Evolutionary conservation across 2,797 vertebrate species (phyloP).

Genomic region (Sternotherus odoratus): DNA sequence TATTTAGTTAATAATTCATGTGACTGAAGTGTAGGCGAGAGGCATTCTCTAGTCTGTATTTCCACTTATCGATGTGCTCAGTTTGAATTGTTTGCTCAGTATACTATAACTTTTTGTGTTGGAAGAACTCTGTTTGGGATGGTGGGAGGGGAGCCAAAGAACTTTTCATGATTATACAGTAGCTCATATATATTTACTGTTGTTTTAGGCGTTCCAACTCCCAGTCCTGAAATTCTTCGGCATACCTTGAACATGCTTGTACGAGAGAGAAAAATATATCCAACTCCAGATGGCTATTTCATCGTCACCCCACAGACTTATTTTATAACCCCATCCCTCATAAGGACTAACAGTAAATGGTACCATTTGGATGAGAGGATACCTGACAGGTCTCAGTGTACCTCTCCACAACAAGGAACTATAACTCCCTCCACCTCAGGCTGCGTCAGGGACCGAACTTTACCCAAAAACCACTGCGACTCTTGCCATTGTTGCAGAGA

Average conservation of each 20-base stretch:
- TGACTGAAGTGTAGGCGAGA: not conserved
- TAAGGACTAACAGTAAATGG: conserved; percentile 99
- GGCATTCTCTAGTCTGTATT: too few relatives aligned
- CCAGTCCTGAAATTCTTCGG: conserved; percentile 95
- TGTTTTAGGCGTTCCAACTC: conserved; percentile 93
- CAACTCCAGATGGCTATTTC: conserved; percentile 96
- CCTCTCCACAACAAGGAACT: conserved; percentile 94
- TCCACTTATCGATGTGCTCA: not conserved
- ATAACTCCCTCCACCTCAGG: conserved; percentile 95
- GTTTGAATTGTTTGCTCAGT: conserved; percentile 48
- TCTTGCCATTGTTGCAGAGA: conserved; percentile 93
- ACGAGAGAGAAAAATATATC: conserved; percentile 97
- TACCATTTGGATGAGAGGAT: conserved; percentile 97
- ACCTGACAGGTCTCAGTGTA: conserved; percentile 93
- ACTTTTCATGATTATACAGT: not conserved
- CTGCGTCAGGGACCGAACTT: conserved; percentile 90
- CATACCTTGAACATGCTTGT: conserved; percentile 97
- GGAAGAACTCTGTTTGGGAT: not conserved
- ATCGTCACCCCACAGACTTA: conserved; percentile 99
- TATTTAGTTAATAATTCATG: conserved; percentile 59
- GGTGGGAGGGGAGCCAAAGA: not conserved
- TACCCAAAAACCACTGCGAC: conserved; percentile 95
- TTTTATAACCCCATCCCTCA: conserved; percentile 97
- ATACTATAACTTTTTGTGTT: conserved; percentile 1
- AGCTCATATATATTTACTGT: conserved; percentile 61